Evolutionary conservation across 2,888 invertebrate genomes (phyloP).

Genomic region (Drosophila nigricruria): DNA sequence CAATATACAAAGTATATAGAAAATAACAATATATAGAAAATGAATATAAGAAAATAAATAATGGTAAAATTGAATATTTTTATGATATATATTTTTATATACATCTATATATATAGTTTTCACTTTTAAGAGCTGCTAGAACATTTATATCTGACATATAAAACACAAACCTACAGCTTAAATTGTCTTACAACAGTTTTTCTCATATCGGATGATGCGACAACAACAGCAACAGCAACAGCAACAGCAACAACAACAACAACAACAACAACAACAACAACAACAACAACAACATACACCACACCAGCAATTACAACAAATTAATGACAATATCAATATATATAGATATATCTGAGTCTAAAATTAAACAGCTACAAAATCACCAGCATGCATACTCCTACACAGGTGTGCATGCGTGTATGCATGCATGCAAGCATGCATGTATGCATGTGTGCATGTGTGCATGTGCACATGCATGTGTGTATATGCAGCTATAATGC

Average conservation of each 20-base stretch:
- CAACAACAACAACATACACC: neutral
- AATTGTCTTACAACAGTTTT: conserved; percentile 8
- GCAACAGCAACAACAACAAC: conserved; percentile 28
- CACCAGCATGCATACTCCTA: conserved; percentile 59
- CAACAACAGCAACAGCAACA: conserved; percentile 10
- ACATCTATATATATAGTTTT: too few species aligned
- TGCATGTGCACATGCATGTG: conserved; percentile 2
- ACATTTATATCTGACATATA: neutral
- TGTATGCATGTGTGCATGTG: neutral
- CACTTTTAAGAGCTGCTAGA: neutral
- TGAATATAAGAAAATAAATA: too few species aligned
- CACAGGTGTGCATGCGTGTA: neutral
- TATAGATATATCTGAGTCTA: conserved; percentile 12
- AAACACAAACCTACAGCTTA: too few species aligned
- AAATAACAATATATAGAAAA: too few species aligned
- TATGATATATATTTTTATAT: too few species aligned
- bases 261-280: conserved; percentile 29
- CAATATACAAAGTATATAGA: too few species aligned
- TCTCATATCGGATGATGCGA: conserved; percentile 20
- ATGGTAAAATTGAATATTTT: too few species aligned
- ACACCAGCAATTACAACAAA: conserved; percentile 26
- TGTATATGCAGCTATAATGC: conserved; percentile 51
- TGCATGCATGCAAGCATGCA: neutral
- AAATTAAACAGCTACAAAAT: conserved; percentile 46
- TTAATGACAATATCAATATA: conserved; percentile 45